Base-by-base conservation (phyloP, 2,888 invertebrate species). In the Girardia tigrina region DNA sequence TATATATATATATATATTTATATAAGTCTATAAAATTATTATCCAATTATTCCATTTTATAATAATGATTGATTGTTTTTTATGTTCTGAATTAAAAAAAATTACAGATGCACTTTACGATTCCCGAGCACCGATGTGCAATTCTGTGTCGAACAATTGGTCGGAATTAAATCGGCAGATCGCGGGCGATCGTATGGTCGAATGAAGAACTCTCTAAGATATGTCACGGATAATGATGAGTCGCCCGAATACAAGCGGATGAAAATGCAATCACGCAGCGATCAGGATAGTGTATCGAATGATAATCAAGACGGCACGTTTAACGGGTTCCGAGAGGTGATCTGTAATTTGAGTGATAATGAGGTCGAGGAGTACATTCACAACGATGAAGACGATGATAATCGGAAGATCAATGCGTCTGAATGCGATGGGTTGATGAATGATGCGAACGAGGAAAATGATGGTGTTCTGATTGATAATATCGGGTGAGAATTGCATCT, bases 171-270 rank as follows among this genome's bases (percentile, higher is more conserved):
- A 56, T 56, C 56, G 23, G 4, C 56, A 12, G 56, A 56, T 20
- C n/a, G 56, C n/a, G 56, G 56, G 23, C 56, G 56, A 20, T 56
- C 56, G n/a, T 56, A 56, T 56, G 56, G 56, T 20, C n/a, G 56
- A n/a, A 56, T 56, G 56, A 56, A 56, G 23, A 56, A 56, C 23
- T 56, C 56, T 56, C 23, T 56, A 56, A 56, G 56, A 23, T 56
- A 56, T 56, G 56, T 56, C 56, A 56, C 56, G n/a, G 56, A 56
- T 23, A 56, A 56, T 56, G 56, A 56, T 56, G 56, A 56, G 56
- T 56, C 56, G 23, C 56, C 56, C n/a, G 56, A 56, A 56, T 56
- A 56, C n/a, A 56, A 56, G n/a, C 56, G 56, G n/a, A 56, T 56
- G 56, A 56, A 56, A 56, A 56, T 56, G 4, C 56, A 56, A 16